phyloP scores from a whole-genome alignment of 2,888 invertebrate genomes.

The Rotaria magnacalcarata region DNA sequence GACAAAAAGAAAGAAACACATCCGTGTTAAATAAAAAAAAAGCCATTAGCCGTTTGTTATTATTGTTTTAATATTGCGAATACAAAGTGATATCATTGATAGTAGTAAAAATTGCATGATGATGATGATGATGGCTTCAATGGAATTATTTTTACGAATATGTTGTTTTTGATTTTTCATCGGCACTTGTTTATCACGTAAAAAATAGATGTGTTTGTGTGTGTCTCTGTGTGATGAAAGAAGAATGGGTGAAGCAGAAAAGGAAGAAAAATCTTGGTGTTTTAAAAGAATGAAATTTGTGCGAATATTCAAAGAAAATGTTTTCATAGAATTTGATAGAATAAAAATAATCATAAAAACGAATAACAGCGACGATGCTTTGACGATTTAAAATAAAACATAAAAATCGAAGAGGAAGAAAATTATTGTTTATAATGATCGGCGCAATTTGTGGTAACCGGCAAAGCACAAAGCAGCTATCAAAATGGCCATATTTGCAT shows the following conservation, averaged over 20 bases:
- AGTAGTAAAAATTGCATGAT: not conserved
- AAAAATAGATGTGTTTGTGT: slow-evolving; percentile 15
- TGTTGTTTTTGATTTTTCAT: not conserved
- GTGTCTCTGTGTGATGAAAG: not conserved
- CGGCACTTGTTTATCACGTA: not conserved
- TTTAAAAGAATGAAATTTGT: not conserved
- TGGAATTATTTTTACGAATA: not conserved
- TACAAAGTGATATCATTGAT: slow-evolving; percentile 23
- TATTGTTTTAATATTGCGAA: not conserved
- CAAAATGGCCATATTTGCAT: not conserved
- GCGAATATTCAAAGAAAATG: not conserved
- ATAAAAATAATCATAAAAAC: slow-evolving; percentile 16
- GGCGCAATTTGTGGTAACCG: not conserved
- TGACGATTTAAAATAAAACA: slow-evolving; percentile 8
- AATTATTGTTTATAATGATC: not conserved
- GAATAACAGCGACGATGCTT: slow-evolving; percentile 8
- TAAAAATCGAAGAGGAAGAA: not conserved
- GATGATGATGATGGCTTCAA: slow-evolving; percentile 16
- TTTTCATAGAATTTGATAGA: not conserved
- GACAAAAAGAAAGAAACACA: not conserved
- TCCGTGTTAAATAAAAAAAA: not conserved
- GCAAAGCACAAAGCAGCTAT: not conserved
- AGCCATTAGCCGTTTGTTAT: not conserved
- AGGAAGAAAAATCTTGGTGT: slow-evolving; percentile 10
- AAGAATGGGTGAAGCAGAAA: not conserved